A percentile compares a stretch with the other conserved stretches of the same genome.
These are phyloP conservation scores for Pinna nobilis DNA, from an alignment of 1,140 invertebrate species.

Conservation along the genomic window DNA sequence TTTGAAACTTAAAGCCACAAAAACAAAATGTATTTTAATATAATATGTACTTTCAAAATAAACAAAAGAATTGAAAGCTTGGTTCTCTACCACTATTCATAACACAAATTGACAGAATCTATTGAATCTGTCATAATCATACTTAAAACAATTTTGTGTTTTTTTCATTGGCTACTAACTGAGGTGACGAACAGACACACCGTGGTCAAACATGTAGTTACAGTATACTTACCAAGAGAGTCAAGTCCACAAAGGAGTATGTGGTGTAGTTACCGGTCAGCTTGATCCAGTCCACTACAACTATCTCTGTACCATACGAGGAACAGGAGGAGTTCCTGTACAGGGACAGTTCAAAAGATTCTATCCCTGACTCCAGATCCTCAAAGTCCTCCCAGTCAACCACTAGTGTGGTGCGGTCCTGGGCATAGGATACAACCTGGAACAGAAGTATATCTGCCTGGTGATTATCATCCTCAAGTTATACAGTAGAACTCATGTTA, in stretches of 20 bases:
- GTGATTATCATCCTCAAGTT: not conserved
- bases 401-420: conserved; percentile 19
- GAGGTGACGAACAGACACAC: not conserved
- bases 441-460: conserved; percentile 1
- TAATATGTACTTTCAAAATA: too few relatives aligned
- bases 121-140: too few relatives aligned
- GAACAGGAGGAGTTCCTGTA: conserved; percentile 42
- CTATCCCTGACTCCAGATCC: conserved; percentile 54
- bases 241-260: conserved; percentile 50
- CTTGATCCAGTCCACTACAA: conserved; percentile 37
- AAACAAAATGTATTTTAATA: too few relatives aligned
- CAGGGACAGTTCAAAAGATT: conserved; percentile 37
- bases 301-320: not conserved
- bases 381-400: conserved; percentile 52
- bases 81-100: not conserved
- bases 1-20: too few relatives aligned
- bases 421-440: conserved; percentile 51
- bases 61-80: not conserved
- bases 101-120: too few relatives aligned
- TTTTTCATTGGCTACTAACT: too few relatives aligned
- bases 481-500: not conserved
- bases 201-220: not conserved
- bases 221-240: not conserved
- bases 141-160: too few relatives aligned
- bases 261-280: conserved; percentile 37